Evolutionary conservation across 2,113 vertebrate species (phyloP).

Genomic region (Leuciscus idus): DNA sequence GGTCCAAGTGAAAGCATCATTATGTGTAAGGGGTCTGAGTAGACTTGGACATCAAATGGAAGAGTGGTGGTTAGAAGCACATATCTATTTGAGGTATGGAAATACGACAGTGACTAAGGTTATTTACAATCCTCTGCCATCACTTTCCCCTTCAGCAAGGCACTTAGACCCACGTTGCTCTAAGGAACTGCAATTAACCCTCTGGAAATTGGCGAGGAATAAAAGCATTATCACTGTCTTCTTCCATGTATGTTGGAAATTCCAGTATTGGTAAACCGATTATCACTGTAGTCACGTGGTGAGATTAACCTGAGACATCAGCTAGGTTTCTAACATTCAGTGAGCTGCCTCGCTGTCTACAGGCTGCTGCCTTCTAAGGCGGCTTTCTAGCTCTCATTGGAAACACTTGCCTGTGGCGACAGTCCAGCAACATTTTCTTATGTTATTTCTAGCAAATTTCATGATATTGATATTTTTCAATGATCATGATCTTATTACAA

Average conservation of each 20-base stretch:
- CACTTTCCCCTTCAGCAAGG: slow-evolving; percentile 1
- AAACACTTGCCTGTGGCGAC: background rate
- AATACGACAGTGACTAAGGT: background rate
- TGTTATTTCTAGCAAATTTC: background rate
- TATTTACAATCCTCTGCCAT: slow-evolving; percentile 22
- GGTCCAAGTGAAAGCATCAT: slow-evolving; percentile 11
- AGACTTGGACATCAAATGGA: slow-evolving; percentile 8
- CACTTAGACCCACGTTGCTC: slow-evolving; percentile 5
- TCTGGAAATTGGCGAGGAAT: slow-evolving; percentile 10
- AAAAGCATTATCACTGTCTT: slow-evolving; percentile 18
- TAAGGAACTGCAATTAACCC: slow-evolving; percentile 23
- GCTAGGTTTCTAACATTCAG: background rate
- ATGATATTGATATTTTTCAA: too few species aligned
- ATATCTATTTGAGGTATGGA: slow-evolving; percentile 19
- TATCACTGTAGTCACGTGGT: background rate
- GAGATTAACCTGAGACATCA: slow-evolving; percentile 11
- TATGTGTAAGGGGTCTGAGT: background rate
- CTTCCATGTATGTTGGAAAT: background rate
- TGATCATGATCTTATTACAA: too few species aligned
- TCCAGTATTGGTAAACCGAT: slow-evolving; percentile 9
- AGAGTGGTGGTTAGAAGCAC: slow-evolving; percentile 22
- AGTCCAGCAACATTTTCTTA: background rate
- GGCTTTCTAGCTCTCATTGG: background rate
- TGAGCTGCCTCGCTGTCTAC: background rate
- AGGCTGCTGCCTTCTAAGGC: background rate